Conservation (phyloP, 2,888 invertebrate species). For the Tipula helvola region DNA sequence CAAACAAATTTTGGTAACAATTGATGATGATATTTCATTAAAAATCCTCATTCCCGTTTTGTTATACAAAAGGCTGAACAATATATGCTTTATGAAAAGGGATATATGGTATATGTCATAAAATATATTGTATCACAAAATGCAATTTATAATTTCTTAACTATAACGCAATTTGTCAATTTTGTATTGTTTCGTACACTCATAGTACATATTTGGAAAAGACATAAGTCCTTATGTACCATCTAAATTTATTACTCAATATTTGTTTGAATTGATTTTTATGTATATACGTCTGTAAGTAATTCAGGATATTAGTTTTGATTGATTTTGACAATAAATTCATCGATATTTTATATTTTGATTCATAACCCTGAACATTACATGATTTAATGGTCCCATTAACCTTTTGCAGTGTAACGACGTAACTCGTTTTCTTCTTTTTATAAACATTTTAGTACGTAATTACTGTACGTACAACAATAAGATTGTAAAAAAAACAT, state of each 20-base stretch:
- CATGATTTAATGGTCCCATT: background rate
- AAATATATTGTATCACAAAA: background rate
- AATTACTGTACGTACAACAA: background rate
- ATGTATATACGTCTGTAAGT: background rate
- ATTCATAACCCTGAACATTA: background rate
- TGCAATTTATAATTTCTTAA: background rate
- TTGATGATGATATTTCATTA: background rate
- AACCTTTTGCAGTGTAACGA: background rate
- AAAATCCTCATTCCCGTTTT: background rate
- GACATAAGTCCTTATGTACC: background rate
- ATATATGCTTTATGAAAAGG: background rate
- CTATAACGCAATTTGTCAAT: background rate
- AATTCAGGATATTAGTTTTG: background rate
- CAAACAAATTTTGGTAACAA: background rate
- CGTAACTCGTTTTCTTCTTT: background rate
- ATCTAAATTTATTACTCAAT: background rate
- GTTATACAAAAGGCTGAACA: background rate
- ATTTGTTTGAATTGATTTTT: background rate
- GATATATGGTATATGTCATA: background rate
- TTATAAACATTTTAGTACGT: background rate
- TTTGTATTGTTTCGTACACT: background rate
- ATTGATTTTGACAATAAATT: background rate
- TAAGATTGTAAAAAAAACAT: background rate
- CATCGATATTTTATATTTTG: background rate
- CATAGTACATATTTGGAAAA: background rate